Percentiles rank a stretch among this genome's conserved stretches.
These are phyloP conservation scores for Ridgeia piscesae DNA, from an alignment of 1,140 invertebrate genomes.

Conservation along the genomic window DNA sequence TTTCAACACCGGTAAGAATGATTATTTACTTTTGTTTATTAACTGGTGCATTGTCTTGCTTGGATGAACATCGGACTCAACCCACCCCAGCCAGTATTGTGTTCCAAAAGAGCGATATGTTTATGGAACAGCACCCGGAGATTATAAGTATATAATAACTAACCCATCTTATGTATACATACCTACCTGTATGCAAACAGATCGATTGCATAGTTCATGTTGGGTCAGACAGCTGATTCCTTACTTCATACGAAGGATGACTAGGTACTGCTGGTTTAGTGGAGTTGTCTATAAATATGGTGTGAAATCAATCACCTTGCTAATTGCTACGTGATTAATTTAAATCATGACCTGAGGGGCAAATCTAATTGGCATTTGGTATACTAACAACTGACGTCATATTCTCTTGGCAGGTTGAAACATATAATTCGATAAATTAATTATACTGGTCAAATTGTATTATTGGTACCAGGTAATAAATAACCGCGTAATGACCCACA, in stretches of 20 bases:
- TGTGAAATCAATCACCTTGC: neutral
- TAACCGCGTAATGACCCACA: no score
- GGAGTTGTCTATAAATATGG: neutral
- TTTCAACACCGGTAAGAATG: constrained; percentile 64
- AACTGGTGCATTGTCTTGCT: no score
- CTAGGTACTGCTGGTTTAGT: neutral
- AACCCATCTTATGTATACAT: neutral
- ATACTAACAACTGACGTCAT: neutral
- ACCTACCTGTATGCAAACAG: neutral
- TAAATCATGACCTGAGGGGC: neutral
- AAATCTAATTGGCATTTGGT: neutral
- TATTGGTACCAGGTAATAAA: no score
- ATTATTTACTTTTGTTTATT: neutral
- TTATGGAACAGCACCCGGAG: no score
- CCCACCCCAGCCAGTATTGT: neutral
- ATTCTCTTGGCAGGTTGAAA: no score
- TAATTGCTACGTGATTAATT: neutral
- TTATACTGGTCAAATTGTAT: no score
- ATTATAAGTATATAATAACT: no score
- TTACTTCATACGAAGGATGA: neutral
- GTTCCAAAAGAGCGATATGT: neutral
- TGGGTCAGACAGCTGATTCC: neutral
- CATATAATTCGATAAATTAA: no score
- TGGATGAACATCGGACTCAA: neutral
- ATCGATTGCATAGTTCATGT: neutral